These are phyloP conservation scores for Synanthedon andrenaeformis DNA, from an alignment of 2,888 invertebrate species.

Conservation along the genomic window DNA sequence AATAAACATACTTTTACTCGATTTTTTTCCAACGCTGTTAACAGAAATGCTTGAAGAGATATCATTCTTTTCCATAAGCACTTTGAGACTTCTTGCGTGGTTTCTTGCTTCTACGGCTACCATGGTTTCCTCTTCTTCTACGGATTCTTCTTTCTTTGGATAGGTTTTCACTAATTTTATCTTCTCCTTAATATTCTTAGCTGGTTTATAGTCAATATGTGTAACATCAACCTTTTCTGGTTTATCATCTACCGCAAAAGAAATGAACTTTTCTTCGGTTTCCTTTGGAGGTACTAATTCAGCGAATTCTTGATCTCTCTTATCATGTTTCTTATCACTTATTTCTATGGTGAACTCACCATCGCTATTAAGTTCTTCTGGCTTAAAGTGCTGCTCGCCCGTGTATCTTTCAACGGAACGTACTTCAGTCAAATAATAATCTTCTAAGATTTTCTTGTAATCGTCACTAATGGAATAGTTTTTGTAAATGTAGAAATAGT, in stretches of 20 bases:
- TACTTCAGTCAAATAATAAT: conserved; percentile 73
- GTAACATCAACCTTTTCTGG: conserved; percentile 52
- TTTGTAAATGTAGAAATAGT: conserved; percentile 76
- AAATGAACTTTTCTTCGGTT: conserved; percentile 66
- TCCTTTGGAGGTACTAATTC: conserved; percentile 50
- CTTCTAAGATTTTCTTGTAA: conserved; percentile 68
- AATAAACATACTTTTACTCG: conserved; percentile 37
- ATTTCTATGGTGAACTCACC: conserved; percentile 37
- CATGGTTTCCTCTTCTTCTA: conserved; percentile 71
- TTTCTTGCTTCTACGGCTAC: conserved; percentile 70
- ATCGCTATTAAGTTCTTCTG: conserved; percentile 31
- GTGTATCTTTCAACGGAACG: conserved; percentile 64
- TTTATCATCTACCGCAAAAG: conserved; percentile 60
- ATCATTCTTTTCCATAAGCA: conserved; percentile 56
- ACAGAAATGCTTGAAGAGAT: conserved; percentile 72
- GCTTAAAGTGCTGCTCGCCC: conserved; percentile 28
- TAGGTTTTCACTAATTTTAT: conserved; percentile 66
- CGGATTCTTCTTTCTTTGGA: conserved; percentile 56
- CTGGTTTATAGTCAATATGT: conserved; percentile 45
- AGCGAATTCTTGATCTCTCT: conserved; percentile 33
- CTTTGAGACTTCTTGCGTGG: conserved; percentile 51
- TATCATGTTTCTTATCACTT: conserved; percentile 33
- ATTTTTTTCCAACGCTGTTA: conserved; percentile 70
- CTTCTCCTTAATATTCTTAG: conserved; percentile 64
- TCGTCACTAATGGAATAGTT: conserved; percentile 73